Evolutionary conservation across 2,888 invertebrate species (phyloP).

Genomic region (Leptopilina drosophilae): DNA sequence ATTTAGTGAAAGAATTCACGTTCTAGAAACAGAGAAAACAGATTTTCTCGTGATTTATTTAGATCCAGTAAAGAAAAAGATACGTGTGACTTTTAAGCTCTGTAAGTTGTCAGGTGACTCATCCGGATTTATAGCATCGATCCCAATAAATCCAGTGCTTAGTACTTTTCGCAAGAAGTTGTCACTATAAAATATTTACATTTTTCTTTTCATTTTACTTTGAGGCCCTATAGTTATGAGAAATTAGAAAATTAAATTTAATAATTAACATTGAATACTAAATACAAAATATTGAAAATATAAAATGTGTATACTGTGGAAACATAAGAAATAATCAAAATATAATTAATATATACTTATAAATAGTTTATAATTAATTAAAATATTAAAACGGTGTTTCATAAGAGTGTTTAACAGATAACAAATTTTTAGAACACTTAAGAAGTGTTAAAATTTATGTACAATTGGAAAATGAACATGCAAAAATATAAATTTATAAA

Average conservation of each 20-base stretch:
- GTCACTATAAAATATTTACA: neutral
- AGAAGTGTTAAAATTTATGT: neutral
- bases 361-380: no score
- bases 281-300: no score
- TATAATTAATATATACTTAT: no score
- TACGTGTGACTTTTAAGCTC: constrained; percentile 13
- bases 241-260: neutral
- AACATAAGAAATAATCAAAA: no score
- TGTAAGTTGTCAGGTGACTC: constrained; percentile 2
- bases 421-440: neutral
- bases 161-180: constrained; percentile 9
- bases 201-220: neutral
- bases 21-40: neutral
- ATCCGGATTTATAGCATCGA: constrained; percentile 37
- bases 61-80: neutral
- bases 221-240: neutral
- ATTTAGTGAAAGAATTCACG: neutral
- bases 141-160: constrained; percentile 29
- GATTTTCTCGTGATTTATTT: constrained; percentile 3
- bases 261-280: no score
- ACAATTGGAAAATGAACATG: neutral
- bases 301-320: no score
- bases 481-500: neutral
- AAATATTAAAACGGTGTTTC: no score
- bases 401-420: no score